Evolutionary conservation across 2,113 vertebrate genomes (phyloP), one percentile per base, ranked within the genome.

Genomic region (Protobothrops flavoviridis): DNA sequence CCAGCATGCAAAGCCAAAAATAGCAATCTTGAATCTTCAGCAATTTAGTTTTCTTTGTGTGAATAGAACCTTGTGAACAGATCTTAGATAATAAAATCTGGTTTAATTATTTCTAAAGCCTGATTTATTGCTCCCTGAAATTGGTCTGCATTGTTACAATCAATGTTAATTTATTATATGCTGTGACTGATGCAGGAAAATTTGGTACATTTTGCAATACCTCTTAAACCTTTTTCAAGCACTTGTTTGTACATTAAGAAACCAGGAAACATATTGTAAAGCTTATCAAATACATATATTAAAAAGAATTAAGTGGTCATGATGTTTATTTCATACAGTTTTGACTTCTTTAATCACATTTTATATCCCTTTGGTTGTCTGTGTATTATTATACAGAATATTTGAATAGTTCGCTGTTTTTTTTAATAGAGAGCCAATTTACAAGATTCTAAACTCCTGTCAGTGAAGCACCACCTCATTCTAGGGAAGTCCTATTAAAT

Each of bases 241-340:
- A 81, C 89, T 91, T 93, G 94, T 90, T 91, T 93, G 1, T 0
- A 91, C 93, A 89, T 74, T 91, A 89, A 69, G 90, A 93, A 94
- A 92, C 87, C 29, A 89, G 90, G 92, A 93, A 56, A 53, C 39
- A 61, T 92, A 85, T 88, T 94, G 43, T 91, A 90, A 95, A 95
- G 21, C 45, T 53, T 91, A 17, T 24, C 33, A 88, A 92, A 95
- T 93, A 96, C 45, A 93, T 96, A 91, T 93, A 93, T 88, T 74
- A 92, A 94, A n/a, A 94, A 95, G 5, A 69, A 59, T 93, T 96
- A 81, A 91, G 92, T 93, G 92, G 94, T 93, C 88, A 69, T 5
- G 6, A 45, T 85, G 81, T 23, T 74, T 33, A 45, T 50, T 43
- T 90, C 52, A 48, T 52, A 74, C 1, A 20, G 29, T 52, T 74